Conservation (phyloP, 2,888 invertebrate genomes). For the Eupithecia insigniata region DNA sequence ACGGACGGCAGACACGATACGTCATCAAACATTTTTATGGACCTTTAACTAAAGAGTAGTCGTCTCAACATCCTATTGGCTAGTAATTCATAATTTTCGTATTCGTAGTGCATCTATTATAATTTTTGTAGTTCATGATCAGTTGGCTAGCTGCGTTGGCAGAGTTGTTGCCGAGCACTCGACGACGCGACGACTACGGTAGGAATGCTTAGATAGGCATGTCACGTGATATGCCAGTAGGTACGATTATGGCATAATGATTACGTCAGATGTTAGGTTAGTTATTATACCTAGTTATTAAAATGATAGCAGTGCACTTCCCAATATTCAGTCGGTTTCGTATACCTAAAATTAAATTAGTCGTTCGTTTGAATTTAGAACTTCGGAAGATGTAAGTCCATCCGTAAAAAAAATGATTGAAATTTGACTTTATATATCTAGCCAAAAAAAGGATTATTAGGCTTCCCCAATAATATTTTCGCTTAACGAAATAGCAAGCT, state of each 20-base stretch:
- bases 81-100: neutral
- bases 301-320: neutral
- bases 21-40: neutral
- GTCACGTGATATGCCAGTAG: neutral
- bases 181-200: neutral
- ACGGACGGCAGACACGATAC: neutral
- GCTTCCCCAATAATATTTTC: too few species aligned
- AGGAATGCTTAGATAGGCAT: neutral
- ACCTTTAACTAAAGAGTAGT: too few species aligned
- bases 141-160: conserved; percentile 1
- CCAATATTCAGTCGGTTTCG: neutral
- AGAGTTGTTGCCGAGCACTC: neutral
- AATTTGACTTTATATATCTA: too few species aligned
- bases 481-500: too few species aligned
- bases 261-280: neutral
- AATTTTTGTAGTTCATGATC: neutral
- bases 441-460: too few species aligned
- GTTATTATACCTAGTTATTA: neutral
- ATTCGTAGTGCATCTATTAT: neutral
- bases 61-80: too few species aligned
- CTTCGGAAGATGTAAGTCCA: neutral
- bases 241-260: neutral
- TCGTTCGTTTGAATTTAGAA: neutral
- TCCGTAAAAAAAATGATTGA: too few species aligned
- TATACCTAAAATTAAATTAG: neutral